Base-by-base conservation (phyloP, 2,888 invertebrate species). In the Scaptomyza reducta region DNA sequence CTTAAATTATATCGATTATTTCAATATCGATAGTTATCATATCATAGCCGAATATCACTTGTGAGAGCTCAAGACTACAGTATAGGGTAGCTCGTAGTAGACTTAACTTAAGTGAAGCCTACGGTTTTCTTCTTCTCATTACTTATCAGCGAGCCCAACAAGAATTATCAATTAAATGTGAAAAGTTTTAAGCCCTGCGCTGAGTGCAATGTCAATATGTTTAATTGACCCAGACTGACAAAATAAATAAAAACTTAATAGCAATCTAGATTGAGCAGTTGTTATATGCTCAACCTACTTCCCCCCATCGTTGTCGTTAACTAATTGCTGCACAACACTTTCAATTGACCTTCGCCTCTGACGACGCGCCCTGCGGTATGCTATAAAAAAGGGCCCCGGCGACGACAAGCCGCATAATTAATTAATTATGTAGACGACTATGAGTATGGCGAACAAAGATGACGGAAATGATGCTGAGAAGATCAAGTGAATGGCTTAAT, bases 161-260 rank as follows among this genome's bases (percentile, higher is more conserved):
- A 60, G 79, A 73, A 55, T 82, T 85, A 87, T 87, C 82, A 87
- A 82, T 82, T 85, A 82, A 84, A 81, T 70, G 78, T 56, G 74
- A 61, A 80, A 56, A 46, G 16, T 40, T 33, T 50, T 50, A 61
- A 81, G 60, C 49, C 54, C 27, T 44, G 42, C 46, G 41, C 66
- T 59, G 68, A 79, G 74, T 77, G 87, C 71, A 77, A 51, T 83
- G 87, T 79, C 80, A 83, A 86, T 83, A 84, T 64, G 59, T 59
- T 56, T 83, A 70, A 83, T 83, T 80, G 74, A 64, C 74, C 61
- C 58, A 77, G 45, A 83, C 70, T 77, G 63, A 71, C 53, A 73
- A 42, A 79, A 80, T 64, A 61, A 67, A 70, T 60, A 59, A 40
- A 49, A 57, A 56, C 40, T 66, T 61, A 60, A 62, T 63, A 54